Conservation (phyloP, 2,113 vertebrate genomes). For the Corapipo altera region DNA sequence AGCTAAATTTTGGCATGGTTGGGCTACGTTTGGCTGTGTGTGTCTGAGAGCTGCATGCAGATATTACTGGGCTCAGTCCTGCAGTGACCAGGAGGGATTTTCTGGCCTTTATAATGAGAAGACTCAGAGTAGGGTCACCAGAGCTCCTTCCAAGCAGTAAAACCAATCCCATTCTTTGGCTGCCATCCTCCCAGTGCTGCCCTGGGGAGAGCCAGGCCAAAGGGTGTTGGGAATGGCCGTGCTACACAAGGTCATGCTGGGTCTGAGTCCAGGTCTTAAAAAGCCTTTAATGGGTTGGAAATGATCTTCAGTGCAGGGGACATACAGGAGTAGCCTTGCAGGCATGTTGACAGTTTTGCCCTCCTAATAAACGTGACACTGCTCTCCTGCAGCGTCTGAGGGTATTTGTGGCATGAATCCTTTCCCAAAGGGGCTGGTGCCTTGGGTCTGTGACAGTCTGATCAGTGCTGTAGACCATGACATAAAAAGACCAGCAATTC, state of each 20-base stretch:
- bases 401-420: background rate
- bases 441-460: constrained; percentile 1
- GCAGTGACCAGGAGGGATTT: background rate
- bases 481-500: background rate
- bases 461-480: background rate
- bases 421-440: background rate
- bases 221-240: background rate
- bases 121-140: background rate
- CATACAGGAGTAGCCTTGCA: background rate
- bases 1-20: background rate
- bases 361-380: background rate
- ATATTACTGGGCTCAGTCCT: background rate
- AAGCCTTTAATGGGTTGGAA: constrained; percentile 27
- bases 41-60: fast-evolving
- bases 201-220: background rate
- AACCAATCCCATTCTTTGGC: background rate
- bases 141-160: background rate
- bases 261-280: background rate
- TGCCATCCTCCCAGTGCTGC: background rate
- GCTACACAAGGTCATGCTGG: background rate
- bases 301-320: constrained; percentile 31
- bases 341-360: background rate
- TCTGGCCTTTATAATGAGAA: background rate
- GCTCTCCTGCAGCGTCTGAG: background rate
- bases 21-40: background rate